Percentiles rank a stretch among this genome's conserved stretches.
phyloP scores from a whole-genome alignment of 2,113 vertebrate species.

The Syrrhaptes paradoxus region DNA sequence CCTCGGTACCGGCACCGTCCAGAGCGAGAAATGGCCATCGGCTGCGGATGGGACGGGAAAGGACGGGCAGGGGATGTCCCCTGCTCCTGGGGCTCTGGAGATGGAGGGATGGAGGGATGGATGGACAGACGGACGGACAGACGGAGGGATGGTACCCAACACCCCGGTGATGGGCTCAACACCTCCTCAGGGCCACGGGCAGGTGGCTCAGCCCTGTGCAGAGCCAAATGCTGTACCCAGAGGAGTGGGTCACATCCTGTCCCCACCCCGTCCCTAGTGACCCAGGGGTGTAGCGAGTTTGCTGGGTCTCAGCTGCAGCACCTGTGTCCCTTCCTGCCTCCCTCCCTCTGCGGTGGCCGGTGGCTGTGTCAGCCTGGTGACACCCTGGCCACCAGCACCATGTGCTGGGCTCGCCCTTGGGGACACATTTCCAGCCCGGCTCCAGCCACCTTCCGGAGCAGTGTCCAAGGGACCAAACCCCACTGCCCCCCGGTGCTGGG shows the following conservation, averaged over 20 bases:
- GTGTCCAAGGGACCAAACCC: background rate
- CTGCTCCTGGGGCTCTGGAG: background rate
- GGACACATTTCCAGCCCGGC: slow-evolving; percentile 42
- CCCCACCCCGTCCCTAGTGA: background rate
- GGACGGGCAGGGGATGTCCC: rapidly evolving
- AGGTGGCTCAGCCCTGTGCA: background rate
- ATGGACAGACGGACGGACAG: background rate
- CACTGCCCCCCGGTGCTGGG: background rate
- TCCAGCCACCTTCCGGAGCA: background rate
- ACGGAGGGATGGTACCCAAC: background rate
- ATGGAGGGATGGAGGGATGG: background rate
- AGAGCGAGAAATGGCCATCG: rapidly evolving
- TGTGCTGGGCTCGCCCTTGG: slow-evolving; percentile 70
- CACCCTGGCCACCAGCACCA: slow-evolving; percentile 48
- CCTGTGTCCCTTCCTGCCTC: background rate
- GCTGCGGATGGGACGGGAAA: background rate
- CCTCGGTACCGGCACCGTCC: background rate
- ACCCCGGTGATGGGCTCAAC: background rate
- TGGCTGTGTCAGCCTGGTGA: slow-evolving; percentile 34
- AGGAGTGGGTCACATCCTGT: background rate
- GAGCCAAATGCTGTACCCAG: rapidly evolving
- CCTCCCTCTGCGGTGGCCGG: rapidly evolving
- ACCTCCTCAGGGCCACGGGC: rapidly evolving
- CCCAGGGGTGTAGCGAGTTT: background rate
- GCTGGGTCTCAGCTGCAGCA: background rate